phyloP scores from a whole-genome alignment of 2,888 invertebrate genomes.

The Morpho achilles region DNA sequence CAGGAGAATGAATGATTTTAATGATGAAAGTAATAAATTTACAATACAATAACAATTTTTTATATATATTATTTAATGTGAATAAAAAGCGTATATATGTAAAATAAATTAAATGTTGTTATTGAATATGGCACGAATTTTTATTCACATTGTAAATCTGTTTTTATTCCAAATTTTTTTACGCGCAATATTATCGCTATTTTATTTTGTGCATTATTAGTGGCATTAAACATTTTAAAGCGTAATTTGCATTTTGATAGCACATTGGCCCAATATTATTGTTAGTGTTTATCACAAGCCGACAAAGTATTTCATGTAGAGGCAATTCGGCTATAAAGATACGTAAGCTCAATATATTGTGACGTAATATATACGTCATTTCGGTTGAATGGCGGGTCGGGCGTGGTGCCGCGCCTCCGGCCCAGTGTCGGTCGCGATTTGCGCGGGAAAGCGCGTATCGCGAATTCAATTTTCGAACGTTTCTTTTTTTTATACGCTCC shows the following conservation, averaged over 20 bases:
- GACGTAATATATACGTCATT: slow-evolving; percentile 31
- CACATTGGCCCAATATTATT: neutral
- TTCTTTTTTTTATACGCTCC: neutral
- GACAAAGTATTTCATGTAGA: slow-evolving; percentile 13
- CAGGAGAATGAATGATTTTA: no score
- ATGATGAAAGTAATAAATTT: no score
- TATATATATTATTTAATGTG: no score
- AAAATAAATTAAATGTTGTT: no score
- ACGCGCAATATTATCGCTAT: no score
- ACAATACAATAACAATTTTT: no score
- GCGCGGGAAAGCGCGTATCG: slow-evolving; percentile 39
- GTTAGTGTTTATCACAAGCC: slow-evolving; percentile 6
- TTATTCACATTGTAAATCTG: no score
- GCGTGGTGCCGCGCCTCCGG: slow-evolving; percentile 44
- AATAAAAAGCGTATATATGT: no score
- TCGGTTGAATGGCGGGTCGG: slow-evolving; percentile 36
- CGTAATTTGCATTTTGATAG: neutral
- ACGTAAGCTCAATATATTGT: slow-evolving; percentile 14
- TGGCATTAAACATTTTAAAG: neutral
- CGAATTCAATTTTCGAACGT: slow-evolving; percentile 5
- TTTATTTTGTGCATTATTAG: neutral
- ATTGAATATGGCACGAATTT: no score
- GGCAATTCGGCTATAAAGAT: slow-evolving; percentile 20
- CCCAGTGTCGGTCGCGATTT: slow-evolving; percentile 39
- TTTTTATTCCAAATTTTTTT: no score